Percentiles rank a stretch among this genome's conserved stretches.
Conservation (phyloP, 2,113 vertebrate species). For the Rhinichthys klamathensis region DNA sequence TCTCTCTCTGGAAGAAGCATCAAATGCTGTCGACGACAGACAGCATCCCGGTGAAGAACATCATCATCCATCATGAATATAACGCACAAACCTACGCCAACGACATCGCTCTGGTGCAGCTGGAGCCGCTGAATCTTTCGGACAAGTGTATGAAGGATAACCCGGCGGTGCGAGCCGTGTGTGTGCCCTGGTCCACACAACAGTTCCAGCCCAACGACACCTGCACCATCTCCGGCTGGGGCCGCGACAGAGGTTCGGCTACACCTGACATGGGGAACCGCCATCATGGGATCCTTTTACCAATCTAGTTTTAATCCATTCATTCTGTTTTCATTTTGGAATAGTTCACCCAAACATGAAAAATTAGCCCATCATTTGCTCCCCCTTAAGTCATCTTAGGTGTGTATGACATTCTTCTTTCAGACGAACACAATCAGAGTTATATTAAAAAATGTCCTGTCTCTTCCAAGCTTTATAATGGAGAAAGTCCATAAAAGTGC, state of each 20-base stretch:
- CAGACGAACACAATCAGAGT: no score
- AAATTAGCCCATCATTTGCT: no score
- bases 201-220: slow-evolving; percentile 81
- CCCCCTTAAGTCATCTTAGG: no score
- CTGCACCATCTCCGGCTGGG: slow-evolving; percentile 93
- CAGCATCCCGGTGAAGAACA: slow-evolving; percentile 63
- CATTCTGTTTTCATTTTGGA: no score
- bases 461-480: no score
- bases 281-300: no score
- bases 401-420: no score
- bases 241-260: slow-evolving; percentile 80
- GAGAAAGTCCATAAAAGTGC: no score
- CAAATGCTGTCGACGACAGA: background rate
- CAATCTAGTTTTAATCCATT: no score
- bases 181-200: slow-evolving; percentile 86
- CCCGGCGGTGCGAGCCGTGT: slow-evolving; percentile 76
- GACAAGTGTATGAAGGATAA: slow-evolving; percentile 66
- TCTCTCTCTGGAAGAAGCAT: slow-evolving; percentile 77
- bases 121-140: slow-evolving; percentile 55
- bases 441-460: no score
- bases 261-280: no score
- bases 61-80: slow-evolving; percentile 83
- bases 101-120: slow-evolving; percentile 90
- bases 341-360: no score
- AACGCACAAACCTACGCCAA: slow-evolving; percentile 81